Percentiles rank a stretch among this genome's conserved stretches.
phyloP scores from a whole-genome alignment of 1,140 invertebrate genomes.

The Neodiprion lecontei region DNA sequence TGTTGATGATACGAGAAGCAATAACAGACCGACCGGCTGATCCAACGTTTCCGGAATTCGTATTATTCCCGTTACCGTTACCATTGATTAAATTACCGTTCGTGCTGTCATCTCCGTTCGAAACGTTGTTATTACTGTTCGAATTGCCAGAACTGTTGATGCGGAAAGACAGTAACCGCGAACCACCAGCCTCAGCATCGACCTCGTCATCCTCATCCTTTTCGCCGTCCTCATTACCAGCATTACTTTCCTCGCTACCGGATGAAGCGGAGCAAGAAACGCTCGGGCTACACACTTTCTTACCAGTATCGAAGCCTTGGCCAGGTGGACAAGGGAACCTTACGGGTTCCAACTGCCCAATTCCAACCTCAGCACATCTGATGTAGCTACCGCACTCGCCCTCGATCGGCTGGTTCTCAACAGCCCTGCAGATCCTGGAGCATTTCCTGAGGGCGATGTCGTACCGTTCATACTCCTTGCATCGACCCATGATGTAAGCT shows the following conservation, averaged over 20 bases:
- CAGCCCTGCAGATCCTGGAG: neutral
- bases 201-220: neutral
- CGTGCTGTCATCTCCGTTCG: neutral
- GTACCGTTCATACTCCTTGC: constrained; percentile 15
- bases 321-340: neutral
- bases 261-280: constrained; percentile 3
- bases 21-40: too few species aligned
- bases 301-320: constrained; percentile 17
- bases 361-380: constrained; percentile 3
- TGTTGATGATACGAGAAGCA: constrained; percentile 10
- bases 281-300: constrained; percentile 23
- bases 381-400: constrained; percentile 9
- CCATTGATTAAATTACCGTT: constrained; percentile 17
- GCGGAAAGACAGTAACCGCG: neutral
- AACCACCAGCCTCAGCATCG: neutral
- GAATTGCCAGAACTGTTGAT: constrained; percentile 24
- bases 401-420: constrained; percentile 8
- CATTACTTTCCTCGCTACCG: neutral
- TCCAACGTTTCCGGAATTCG: constrained; percentile 5
- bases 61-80: constrained; percentile 19
- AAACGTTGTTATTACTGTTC: neutral
- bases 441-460: neutral
- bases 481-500: constrained; percentile 2
- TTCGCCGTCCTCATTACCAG: neutral
- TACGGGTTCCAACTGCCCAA: neutral